Conservation (phyloP, 2,888 invertebrate genomes). For the Macrophya alboannulata region DNA sequence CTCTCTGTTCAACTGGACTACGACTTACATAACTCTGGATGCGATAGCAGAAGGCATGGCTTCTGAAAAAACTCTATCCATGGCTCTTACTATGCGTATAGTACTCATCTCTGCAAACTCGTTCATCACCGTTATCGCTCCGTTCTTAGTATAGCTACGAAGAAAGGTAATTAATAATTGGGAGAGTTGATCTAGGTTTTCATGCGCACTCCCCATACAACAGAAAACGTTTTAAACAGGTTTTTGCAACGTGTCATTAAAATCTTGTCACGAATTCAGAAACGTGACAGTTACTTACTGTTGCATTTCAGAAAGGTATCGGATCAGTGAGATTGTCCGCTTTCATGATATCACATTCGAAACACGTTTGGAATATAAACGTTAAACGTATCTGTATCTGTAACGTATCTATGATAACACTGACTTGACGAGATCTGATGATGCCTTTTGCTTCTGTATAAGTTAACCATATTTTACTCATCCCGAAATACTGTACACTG, state of each 20-base stretch:
- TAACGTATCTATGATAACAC: neutral
- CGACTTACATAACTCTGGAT: neutral
- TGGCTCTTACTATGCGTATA: neutral
- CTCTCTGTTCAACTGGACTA: neutral
- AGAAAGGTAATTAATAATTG: neutral
- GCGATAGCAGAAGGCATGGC: neutral
- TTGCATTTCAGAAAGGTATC: neutral
- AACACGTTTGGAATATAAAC: neutral
- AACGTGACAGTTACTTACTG: neutral
- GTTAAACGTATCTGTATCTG: neutral
- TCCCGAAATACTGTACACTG: no score
- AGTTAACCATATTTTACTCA: no score
- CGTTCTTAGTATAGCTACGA: neutral
- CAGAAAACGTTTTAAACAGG: neutral
- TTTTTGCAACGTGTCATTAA: neutral
- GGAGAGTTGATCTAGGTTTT: neutral
- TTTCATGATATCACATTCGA: neutral
- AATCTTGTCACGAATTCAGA: neutral
- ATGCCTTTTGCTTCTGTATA: no score
- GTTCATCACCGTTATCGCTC: neutral
- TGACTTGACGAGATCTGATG: no score
- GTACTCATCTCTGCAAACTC: conserved; percentile 5
- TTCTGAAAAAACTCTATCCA: neutral
- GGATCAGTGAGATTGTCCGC: neutral
- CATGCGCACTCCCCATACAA: neutral